Evolutionary conservation across 1,140 invertebrate species (phyloP).

Genomic region (Panagrolaimus sp.): DNA sequence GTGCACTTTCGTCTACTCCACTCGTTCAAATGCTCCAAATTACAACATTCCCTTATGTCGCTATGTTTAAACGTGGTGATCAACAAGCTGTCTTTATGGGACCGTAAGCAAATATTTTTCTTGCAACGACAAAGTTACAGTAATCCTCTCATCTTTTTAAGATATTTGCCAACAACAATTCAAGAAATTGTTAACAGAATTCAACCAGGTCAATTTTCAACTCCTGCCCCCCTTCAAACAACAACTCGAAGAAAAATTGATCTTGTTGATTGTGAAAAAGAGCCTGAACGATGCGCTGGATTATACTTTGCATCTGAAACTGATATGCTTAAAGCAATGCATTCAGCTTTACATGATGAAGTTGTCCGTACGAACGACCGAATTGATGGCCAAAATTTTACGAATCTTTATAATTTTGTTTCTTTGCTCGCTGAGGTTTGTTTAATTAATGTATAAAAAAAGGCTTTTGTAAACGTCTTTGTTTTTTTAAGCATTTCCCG

Average conservation of each 20-base stretch:
- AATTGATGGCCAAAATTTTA: slow-evolving; percentile 52
- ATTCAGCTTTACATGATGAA: slow-evolving; percentile 49
- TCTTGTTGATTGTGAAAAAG: slow-evolving; percentile 36
- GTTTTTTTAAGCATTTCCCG: slow-evolving; percentile 39
- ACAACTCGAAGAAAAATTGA: slow-evolving; percentile 21
- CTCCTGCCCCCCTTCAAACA: slow-evolving; percentile 19
- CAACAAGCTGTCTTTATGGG: slow-evolving; percentile 57
- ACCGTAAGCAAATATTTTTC: slow-evolving; percentile 29
- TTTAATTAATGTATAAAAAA: neutral
- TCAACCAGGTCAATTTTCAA: slow-evolving; percentile 27
- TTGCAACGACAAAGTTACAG: neutral
- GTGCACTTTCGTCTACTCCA: slow-evolving; percentile 51
- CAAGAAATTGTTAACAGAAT: slow-evolving; percentile 28
- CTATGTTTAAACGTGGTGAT: slow-evolving; percentile 54
- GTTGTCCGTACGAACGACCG: slow-evolving; percentile 39
- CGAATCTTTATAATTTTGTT: slow-evolving; percentile 54
- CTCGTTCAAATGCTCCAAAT: slow-evolving; percentile 51
- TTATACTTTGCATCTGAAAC: slow-evolving; percentile 59
- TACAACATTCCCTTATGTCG: slow-evolving; percentile 51
- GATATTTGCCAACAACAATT: slow-evolving; percentile 16
- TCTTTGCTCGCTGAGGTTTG: slow-evolving; percentile 50
- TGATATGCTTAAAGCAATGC: slow-evolving; percentile 58
- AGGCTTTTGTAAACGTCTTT: neutral
- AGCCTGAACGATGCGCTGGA: slow-evolving; percentile 32
- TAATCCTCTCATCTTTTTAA: slow-evolving; percentile 12